Evolutionary conservation across 2,113 vertebrate species (phyloP), one percentile per base, ranked within the genome.

Genomic region (Lethenteron reissneri): DNA sequence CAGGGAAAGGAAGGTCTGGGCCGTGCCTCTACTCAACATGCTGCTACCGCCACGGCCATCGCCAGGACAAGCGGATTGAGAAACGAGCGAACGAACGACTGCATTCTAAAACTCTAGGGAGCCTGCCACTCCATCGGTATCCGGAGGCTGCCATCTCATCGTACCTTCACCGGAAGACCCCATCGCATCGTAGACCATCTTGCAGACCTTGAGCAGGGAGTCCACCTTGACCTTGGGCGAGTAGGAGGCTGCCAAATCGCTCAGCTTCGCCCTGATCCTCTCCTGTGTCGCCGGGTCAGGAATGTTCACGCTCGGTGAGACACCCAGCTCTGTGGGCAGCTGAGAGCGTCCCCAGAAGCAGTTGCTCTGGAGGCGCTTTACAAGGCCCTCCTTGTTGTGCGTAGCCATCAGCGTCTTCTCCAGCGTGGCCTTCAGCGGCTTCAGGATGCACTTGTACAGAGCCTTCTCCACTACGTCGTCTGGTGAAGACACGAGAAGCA

Each of bases 401-500:
- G 91, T 92, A 74, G 89, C 85, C 69, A 84, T 85, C 75, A 97
- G 74, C 78, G 83, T 85, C 2, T 76, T 78, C 71, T 92, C 87
- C 21, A 97, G 83, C 19, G 88, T 82, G 3, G 81, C 79, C 77
- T 87, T 90, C 75, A 97, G 75, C 0, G 89, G 88, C 76, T 95
- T 97, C 79, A 97, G 75, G 76, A 97, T 90, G 75, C 91, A 95
- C 76, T 95, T 95, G 76, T 94, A 88, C 90, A 97, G 94, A 76
- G 92, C 89, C 73, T 90, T 95, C 78, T 97, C 92, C 76, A 97
- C 78, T 56, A 97, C 84, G 57, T 82, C 81, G 81, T 92, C 89
- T 97, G 83, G 71, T 79, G 78, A 1, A 41, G 41, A 41, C 41
- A 41, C 41, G 56, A 79, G 81, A 76, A 2, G 56, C 41, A 79